Evolutionary conservation across 2,888 invertebrate species (phyloP).

Genomic region (Thecocarcelia acutangulata): DNA sequence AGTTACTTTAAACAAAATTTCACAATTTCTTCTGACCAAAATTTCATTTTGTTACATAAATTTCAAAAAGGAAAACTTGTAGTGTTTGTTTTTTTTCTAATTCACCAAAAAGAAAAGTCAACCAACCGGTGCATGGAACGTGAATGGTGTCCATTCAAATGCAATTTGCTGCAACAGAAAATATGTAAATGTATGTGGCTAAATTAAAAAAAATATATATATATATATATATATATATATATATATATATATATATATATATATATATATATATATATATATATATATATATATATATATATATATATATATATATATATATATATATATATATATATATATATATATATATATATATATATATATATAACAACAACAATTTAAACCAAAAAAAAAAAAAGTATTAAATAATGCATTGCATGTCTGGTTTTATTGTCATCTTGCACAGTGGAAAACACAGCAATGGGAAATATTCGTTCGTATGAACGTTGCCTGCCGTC

Average conservation of each 20-base stretch:
- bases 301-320: too few species aligned
- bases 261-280: too few species aligned
- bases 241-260: too few species aligned
- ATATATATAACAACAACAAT: constrained; percentile 1
- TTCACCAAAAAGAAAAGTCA: neutral
- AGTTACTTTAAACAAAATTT: neutral
- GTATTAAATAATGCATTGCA: constrained; percentile 58
- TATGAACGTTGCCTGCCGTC: neutral
- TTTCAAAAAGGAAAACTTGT: constrained; percentile 22
- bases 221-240: neutral
- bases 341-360: neutral
- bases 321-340: too few species aligned
- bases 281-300: too few species aligned
- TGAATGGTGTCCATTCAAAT: constrained; percentile 15
- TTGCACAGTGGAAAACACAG: constrained; percentile 32
- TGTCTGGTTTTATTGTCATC: constrained; percentile 62
- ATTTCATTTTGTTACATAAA: constrained; percentile 37
- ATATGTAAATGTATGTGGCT: neutral
- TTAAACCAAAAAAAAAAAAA: constrained; percentile 11
- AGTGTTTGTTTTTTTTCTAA: neutral
- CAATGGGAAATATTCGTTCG: constrained; percentile 42
- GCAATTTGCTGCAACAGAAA: constrained; percentile 21
- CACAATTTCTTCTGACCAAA: neutral
- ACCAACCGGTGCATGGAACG: constrained; percentile 28
- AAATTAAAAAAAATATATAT: constrained; percentile 16